A percentile compares a stretch with the other conserved stretches of the same genome.
phyloP scores from a whole-genome alignment of 2,113 vertebrate genomes.

The Gallinago paraguaiae region DNA sequence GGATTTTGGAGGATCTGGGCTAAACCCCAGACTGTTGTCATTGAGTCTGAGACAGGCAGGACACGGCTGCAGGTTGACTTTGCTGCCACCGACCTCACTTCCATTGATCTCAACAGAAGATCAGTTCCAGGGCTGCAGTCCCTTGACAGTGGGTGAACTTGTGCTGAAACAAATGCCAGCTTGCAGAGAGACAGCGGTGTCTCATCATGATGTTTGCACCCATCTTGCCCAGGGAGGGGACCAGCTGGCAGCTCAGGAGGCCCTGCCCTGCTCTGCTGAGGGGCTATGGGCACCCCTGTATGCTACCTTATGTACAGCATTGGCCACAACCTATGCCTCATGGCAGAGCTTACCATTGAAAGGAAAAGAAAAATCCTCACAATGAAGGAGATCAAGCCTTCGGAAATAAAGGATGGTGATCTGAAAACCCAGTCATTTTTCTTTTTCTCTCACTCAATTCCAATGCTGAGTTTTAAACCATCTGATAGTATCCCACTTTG shows the following conservation, averaged over 20 bases:
- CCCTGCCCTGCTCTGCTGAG: neutral
- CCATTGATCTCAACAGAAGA: neutral
- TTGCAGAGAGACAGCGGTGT: neutral
- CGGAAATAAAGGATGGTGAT: neutral
- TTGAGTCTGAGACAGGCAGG: neutral
- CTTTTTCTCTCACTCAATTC: neutral
- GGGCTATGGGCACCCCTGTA: neutral
- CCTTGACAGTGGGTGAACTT: neutral
- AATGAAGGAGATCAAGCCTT: neutral
- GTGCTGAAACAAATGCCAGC: neutral
- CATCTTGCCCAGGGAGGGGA: neutral
- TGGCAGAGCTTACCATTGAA: neutral
- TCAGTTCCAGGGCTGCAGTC: neutral
- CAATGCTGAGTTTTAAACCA: neutral
- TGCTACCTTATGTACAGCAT: fast-evolving
- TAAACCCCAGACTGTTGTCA: neutral
- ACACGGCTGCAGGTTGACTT: neutral
- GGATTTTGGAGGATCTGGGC: neutral
- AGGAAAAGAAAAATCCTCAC: neutral
- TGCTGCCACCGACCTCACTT: fast-evolving
- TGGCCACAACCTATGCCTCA: neutral
- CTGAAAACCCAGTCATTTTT: neutral
- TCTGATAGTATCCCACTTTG: neutral
- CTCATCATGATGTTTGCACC: neutral
- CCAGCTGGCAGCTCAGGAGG: neutral